phyloP scores from a whole-genome alignment of 2,888 invertebrate species.

The Morpho helenor region DNA sequence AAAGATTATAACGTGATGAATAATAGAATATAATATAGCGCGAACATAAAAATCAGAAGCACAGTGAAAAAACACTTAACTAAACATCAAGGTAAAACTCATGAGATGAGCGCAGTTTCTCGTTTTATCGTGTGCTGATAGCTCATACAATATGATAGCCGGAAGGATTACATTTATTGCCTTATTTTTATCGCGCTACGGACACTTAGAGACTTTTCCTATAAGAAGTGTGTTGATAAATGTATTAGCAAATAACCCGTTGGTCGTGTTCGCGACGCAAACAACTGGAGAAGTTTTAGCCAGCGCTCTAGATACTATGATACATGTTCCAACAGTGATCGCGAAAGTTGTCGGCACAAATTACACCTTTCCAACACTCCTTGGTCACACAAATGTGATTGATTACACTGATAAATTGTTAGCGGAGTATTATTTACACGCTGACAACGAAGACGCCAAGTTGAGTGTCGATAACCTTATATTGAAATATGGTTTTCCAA shows the following conservation, averaged over 20 bases:
- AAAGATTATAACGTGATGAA: too few species aligned
- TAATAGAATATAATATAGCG: neutral
- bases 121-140: slow-evolving; percentile 1
- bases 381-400: slow-evolving; percentile 34
- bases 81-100: slow-evolving; percentile 6
- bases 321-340: slow-evolving; percentile 32
- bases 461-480: slow-evolving; percentile 40
- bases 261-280: slow-evolving; percentile 5
- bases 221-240: slow-evolving; percentile 1
- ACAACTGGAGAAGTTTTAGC: slow-evolving; percentile 30
- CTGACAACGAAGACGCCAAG: slow-evolving; percentile 46
- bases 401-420: slow-evolving; percentile 35
- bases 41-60: slow-evolving; percentile 1
- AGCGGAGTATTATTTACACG: slow-evolving; percentile 32
- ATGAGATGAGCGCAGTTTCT: slow-evolving; percentile 2
- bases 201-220: neutral
- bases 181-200: slow-evolving; percentile 1
- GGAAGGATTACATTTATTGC: neutral
- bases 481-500: slow-evolving; percentile 45
- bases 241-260: slow-evolving; percentile 10
- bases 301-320: slow-evolving; percentile 23
- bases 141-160: slow-evolving; percentile 8
- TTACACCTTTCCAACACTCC: slow-evolving; percentile 29
- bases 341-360: slow-evolving; percentile 32
- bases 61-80: slow-evolving; percentile 6